These are phyloP conservation scores for Antitype chi DNA, from an alignment of 2,888 invertebrate species.

Conservation along the genomic window DNA sequence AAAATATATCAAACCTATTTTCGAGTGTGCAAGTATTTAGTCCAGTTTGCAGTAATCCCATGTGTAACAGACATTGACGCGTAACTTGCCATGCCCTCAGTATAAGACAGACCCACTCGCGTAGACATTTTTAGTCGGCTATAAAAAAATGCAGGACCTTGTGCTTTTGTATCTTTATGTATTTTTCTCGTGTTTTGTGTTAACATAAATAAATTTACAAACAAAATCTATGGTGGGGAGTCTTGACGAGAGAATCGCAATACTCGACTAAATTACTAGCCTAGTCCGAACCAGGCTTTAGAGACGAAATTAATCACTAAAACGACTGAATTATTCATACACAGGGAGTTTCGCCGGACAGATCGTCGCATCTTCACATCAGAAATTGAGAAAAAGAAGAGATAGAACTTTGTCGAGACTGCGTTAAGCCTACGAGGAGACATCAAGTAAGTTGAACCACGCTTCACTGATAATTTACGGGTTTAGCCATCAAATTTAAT, in stretches of 20 bases:
- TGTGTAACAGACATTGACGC: too few relatives aligned
- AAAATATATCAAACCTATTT: background rate
- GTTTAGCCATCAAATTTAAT: background rate
- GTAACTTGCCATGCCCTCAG: too few relatives aligned
- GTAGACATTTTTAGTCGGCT: too few relatives aligned
- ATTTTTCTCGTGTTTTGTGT: background rate
- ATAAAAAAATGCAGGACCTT: background rate
- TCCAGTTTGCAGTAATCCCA: too few relatives aligned
- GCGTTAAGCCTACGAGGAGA: background rate
- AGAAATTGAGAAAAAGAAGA: background rate
- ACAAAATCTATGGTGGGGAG: background rate
- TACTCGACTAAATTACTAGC: background rate
- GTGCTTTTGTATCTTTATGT: background rate
- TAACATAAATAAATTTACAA: background rate
- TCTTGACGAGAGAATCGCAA: background rate
- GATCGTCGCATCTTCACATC: background rate
- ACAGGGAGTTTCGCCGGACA: background rate
- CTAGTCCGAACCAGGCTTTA: background rate
- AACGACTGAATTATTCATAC: background rate
- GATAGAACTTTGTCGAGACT: background rate
- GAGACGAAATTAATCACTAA: slow-evolving; percentile 22
- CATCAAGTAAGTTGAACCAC: slow-evolving; percentile 22
- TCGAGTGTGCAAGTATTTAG: too few relatives aligned
- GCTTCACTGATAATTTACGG: background rate
- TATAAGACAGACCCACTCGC: too few relatives aligned